Evolutionary conservation across 2,888 invertebrate genomes (phyloP), one percentile per base, ranked within the genome.

Genomic region (Callinectes sapidus): DNA sequence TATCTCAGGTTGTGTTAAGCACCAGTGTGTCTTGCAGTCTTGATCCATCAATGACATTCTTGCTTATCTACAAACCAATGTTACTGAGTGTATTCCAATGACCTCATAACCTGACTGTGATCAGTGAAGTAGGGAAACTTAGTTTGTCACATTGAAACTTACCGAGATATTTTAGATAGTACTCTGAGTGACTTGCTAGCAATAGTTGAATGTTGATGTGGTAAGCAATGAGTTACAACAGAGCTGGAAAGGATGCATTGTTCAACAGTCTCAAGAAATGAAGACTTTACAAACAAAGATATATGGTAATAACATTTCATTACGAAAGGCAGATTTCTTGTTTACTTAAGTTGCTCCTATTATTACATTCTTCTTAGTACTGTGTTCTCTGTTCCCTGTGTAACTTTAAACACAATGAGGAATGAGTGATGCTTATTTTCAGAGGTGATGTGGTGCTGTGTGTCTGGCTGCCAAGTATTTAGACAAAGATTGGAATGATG

Each of bases 1-100:
- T 71, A n/a, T n/a, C 66, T 71, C 66, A 71, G 66, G 71, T 71
- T 71, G n/a, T 71, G n/a, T 71, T 71, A 28, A 71, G 28, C 28
- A n/a, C 28, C 28, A 28, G 28, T 28, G n/a, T n/a, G 71, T 71
- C 28, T 71, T 71, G 28, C 10, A 10, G 1, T 10, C 71, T 71
- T 28, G 71, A 28, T 8, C 1, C 3, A 18, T 23, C 23, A 5
- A 23, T 61, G 61, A 14, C 28, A 28, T 28, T 71, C 28, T 71
- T 71, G 28, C 13, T 71, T 23, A 71, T 23, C 28, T 71, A 71
- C 71, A 71, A 71, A 71, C 71, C 10, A 28, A n/a, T 28, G 71
- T 71, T 28, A 28, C 28, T 28, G 71, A 71, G 28, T 28, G 28
- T 10, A 71, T 71, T 71, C 71, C 28, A 71, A 28, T 28, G 71